These are phyloP conservation scores for Anser cygnoides DNA, from an alignment of 2,113 vertebrate species.

Conservation along the genomic window DNA sequence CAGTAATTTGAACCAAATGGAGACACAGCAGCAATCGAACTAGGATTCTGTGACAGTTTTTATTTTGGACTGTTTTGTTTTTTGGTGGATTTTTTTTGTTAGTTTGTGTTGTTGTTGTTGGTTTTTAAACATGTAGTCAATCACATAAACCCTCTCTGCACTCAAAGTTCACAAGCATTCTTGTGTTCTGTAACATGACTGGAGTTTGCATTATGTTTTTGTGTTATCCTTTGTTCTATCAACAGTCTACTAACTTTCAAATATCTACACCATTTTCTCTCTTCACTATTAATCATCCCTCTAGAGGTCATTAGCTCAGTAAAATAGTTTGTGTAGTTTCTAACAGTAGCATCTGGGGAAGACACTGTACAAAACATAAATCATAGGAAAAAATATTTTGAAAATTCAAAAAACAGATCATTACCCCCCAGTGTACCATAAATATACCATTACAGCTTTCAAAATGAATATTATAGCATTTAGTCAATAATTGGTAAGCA, in stretches of 20 bases:
- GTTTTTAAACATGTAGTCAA: not conserved
- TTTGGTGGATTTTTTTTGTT: not conserved
- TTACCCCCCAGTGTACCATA: not conserved
- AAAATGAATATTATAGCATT: not conserved
- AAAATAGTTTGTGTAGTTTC: not conserved
- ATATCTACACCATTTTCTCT: not conserved
- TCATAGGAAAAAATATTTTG: not conserved
- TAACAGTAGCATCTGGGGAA: not conserved
- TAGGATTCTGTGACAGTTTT: not conserved
- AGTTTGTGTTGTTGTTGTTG: not conserved
- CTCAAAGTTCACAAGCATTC: not conserved
- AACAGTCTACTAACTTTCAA: not conserved
- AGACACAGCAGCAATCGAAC: not conserved
- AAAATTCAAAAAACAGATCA: not conserved
- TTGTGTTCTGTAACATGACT: not conserved
- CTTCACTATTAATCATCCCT: not conserved
- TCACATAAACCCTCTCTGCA: not conserved
- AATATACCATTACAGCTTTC: not conserved
- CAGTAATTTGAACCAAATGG: constrained; percentile 5
- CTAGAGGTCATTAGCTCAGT: not conserved
- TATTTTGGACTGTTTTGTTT: not conserved
- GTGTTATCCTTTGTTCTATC: not conserved
- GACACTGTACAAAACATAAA: not conserved
- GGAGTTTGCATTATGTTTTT: not conserved
- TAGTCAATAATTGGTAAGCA: not conserved